These are phyloP conservation scores for Apis cerana DNA, from an alignment of 1,140 invertebrate species.

Conservation along the genomic window DNA sequence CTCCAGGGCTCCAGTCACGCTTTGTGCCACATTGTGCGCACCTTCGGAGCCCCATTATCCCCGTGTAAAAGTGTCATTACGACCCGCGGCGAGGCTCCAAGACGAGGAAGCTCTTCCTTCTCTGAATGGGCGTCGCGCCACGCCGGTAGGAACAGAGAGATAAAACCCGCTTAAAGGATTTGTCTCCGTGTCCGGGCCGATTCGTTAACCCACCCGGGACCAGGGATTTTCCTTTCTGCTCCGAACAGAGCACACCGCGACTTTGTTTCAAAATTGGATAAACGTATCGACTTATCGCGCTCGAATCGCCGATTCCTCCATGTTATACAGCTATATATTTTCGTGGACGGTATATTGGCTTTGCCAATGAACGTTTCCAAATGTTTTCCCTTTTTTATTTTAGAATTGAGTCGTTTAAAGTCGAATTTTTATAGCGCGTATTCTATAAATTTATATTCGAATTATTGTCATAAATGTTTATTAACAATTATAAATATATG, in stretches of 20 bases:
- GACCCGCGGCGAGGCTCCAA: constrained; percentile 31
- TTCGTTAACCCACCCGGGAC: constrained; percentile 41
- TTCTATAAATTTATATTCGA: too few species aligned
- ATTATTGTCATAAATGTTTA: too few species aligned
- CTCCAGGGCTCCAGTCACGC: constrained; percentile 57
- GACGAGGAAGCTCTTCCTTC: not conserved
- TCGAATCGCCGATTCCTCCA: not conserved
- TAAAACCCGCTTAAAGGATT: constrained; percentile 43
- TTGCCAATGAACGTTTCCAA: too few species aligned
- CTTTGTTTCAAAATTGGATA: constrained; percentile 28
- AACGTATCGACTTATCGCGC: constrained; percentile 27
- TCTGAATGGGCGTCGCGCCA: not conserved
- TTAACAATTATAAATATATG: too few species aligned
- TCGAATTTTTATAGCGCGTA: too few species aligned
- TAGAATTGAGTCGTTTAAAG: too few species aligned
- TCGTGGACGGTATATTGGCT: too few species aligned
- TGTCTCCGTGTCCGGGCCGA: constrained; percentile 33
- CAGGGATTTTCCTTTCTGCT: not conserved
- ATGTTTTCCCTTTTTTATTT: too few species aligned
- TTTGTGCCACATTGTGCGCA: constrained; percentile 67
- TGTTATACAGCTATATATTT: not conserved
- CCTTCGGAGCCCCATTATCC: constrained; percentile 67
- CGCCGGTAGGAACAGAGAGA: not conserved
- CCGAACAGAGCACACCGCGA: not conserved
- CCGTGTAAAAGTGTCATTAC: constrained; percentile 70